Conservation (phyloP, 2,797 vertebrate genomes). For the Phataginus tricuspis region DNA sequence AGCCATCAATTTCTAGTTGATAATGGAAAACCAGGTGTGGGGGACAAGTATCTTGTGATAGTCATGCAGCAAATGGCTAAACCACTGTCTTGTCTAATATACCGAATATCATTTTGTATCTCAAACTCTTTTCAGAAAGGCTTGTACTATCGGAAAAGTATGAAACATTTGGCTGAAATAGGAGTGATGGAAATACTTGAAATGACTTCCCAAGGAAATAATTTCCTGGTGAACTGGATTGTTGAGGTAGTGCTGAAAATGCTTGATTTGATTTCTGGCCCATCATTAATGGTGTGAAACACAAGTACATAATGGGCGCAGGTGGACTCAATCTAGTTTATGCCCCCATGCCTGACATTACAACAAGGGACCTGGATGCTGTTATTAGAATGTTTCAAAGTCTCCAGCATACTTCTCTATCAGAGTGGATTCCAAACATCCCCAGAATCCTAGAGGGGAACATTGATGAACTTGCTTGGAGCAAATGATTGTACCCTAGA, state of each 20-base stretch:
- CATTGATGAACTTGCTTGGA: slow-evolving; percentile 29
- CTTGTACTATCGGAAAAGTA: not conserved
- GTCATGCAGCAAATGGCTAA: not conserved
- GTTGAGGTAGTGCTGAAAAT: slow-evolving; percentile 25
- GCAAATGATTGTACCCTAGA: slow-evolving; percentile 20
- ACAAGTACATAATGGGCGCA: not conserved
- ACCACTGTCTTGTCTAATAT: not conserved
- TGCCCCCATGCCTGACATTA: slow-evolving; percentile 55
- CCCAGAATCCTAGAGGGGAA: slow-evolving; percentile 33
- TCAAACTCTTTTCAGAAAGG: slow-evolving; percentile 45
- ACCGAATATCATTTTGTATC: slow-evolving; percentile 50
- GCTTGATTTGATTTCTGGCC: slow-evolving; percentile 23
- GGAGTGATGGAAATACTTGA: slow-evolving; percentile 43
- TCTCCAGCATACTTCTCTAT: not conserved
- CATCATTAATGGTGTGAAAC: slow-evolving; percentile 13
- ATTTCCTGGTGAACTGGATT: slow-evolving; percentile 48
- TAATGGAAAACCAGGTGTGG: not conserved
- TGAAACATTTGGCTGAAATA: slow-evolving; percentile 40
- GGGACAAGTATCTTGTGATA: not conserved
- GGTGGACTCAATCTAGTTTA: slow-evolving; percentile 58
- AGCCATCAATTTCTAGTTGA: slow-evolving; percentile 35
- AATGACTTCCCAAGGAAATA: slow-evolving; percentile 29
- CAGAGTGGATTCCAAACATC: not conserved
- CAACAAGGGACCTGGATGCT: not conserved
- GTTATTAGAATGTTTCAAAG: slow-evolving; percentile 45